Evolutionary conservation across 2,797 vertebrate genomes (phyloP), one percentile per base, ranked within the genome.

Genomic region (Gorsachius magnificus): DNA sequence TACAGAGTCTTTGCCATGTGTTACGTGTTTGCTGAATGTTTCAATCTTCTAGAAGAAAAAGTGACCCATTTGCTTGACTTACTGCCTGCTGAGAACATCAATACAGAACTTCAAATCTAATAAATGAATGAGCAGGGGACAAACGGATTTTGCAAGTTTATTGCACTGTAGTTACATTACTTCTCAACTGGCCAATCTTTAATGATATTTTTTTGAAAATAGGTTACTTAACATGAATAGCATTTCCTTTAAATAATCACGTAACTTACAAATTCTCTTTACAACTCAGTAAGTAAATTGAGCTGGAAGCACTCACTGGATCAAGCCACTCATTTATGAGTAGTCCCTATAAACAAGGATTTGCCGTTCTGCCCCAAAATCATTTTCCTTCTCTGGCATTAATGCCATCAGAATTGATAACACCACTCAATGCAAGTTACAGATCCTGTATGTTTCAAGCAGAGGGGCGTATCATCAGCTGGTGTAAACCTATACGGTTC

Each of bases 41-140:
- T 93, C 93, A 83, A 65, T 93, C 69, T 94, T 88, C 90, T 72
- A 87, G 82, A 92, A 94, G 82, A 86, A 91, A 91, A 91, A 86
- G 58, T 26, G 43, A 91, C 87, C 84, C 61, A 71, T 87, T 41
- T 95, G 53, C 51, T 84, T 90, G 91, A 94, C 90, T 95, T 91
- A 93, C 93, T 94, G 63, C 90, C 87, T 86, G 61, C 87, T 88
- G 78, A 91, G 75, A 81, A 87, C 51, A 70, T 88, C 86, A 83
- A 93, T 72, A 89, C 13, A 66, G n/a, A 86, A 72, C 72, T 93
- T 87, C 71, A 80, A n/a, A 68, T 78, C 68, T 92, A 83, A 87
- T 63, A 93, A 96, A 96, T 78, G 84, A 97, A 94, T 1, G 38
- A 95, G 76, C 89, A 89, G 38, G 89, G 90, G 57, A 97, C 95